phyloP scores from a whole-genome alignment of 2,888 invertebrate genomes.

The Dynastes tityus region DNA sequence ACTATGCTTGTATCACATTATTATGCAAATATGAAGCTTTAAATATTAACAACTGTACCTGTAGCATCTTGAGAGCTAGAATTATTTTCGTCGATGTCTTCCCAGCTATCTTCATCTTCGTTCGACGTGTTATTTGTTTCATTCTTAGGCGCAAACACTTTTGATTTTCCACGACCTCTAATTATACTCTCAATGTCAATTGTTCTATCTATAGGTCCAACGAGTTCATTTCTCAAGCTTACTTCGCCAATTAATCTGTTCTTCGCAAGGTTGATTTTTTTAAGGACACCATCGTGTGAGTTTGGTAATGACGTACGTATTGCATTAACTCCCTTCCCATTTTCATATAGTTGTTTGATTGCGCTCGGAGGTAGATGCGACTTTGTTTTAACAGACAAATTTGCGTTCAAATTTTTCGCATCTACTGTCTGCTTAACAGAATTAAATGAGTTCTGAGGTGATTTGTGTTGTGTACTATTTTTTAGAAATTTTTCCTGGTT shows the following conservation, averaged over 20 bases:
- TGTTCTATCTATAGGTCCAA: background rate
- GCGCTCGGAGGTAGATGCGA: too few relatives aligned
- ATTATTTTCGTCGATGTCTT: conserved; percentile 4
- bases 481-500: background rate
- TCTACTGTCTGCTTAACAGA: too few relatives aligned
- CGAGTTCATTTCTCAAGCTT: background rate
- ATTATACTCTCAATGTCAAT: conserved; percentile 1
- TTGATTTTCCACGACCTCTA: conserved; percentile 24
- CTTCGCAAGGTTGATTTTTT: background rate
- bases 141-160: conserved; percentile 2
- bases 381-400: too few relatives aligned
- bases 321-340: background rate
- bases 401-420: too few relatives aligned
- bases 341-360: background rate
- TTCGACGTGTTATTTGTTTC: background rate
- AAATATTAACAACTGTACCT: conserved; percentile 22
- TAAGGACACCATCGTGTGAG: background rate
- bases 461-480: too few relatives aligned
- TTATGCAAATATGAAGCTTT: background rate
- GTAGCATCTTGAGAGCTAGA: conserved; percentile 5
- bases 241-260: background rate
- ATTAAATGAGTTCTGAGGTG: too few relatives aligned
- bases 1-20: background rate
- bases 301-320: background rate
- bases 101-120: conserved; percentile 12